phyloP scores from a whole-genome alignment of 2,113 vertebrate species.

The Malurus melanocephalus region DNA sequence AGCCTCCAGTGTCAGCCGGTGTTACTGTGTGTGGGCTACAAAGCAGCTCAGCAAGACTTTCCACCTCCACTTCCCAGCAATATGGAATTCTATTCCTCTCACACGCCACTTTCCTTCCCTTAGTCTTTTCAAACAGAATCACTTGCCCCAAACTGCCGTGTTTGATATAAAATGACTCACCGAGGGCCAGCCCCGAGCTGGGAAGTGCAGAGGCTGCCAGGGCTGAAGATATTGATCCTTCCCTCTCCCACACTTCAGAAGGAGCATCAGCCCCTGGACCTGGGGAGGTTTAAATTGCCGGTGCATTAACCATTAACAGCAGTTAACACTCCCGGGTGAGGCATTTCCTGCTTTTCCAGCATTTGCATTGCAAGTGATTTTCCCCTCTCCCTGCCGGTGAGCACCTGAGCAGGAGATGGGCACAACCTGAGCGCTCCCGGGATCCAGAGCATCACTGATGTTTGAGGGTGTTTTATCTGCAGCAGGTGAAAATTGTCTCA shows the following conservation, averaged over 20 bases:
- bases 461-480: rapidly evolving
- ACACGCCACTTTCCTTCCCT: rapidly evolving
- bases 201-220: rapidly evolving
- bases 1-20: background rate
- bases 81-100: background rate
- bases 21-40: background rate
- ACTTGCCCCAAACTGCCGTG: rapidly evolving
- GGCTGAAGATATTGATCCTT: rapidly evolving
- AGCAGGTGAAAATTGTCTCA: rapidly evolving
- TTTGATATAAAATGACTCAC: background rate
- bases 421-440: rapidly evolving
- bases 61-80: background rate
- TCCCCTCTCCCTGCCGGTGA: rapidly evolving
- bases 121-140: rapidly evolving
- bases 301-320: conserved; percentile 51
- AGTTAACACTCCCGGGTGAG: background rate
- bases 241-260: background rate
- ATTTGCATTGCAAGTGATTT: background rate
- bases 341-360: conserved; percentile 12
- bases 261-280: background rate
- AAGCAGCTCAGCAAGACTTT: background rate
- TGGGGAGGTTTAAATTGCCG: background rate
- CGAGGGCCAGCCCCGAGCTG: background rate
- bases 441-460: rapidly evolving
- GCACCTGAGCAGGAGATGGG: rapidly evolving